Evolutionary conservation across 2,113 vertebrate species (phyloP).

Genomic region (Saccopteryx leptura): DNA sequence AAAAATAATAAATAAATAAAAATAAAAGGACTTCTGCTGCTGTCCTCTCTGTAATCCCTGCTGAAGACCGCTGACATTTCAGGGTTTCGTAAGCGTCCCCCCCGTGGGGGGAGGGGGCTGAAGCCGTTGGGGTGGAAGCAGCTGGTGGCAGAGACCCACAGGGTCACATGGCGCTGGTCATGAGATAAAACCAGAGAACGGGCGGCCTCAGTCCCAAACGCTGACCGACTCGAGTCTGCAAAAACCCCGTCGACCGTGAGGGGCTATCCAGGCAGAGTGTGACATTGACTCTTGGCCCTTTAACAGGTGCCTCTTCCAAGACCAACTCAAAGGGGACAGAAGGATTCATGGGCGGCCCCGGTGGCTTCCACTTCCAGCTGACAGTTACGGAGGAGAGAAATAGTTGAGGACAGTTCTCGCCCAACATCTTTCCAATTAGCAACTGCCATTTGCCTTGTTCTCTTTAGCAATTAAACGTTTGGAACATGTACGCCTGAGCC

Average conservation of each 20-base stretch:
- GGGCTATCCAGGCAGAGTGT: rapidly evolving
- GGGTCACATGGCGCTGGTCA: rapidly evolving
- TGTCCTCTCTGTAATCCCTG: neutral
- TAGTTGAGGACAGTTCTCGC: neutral
- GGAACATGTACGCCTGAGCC: neutral
- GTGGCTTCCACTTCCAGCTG: rapidly evolving
- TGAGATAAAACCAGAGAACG: rapidly evolving
- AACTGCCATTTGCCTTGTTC: neutral
- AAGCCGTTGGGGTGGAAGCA: rapidly evolving
- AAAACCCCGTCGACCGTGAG: rapidly evolving
- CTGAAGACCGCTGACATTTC: rapidly evolving
- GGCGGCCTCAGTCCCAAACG: rapidly evolving
- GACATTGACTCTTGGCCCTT: neutral
- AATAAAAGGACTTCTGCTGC: neutral
- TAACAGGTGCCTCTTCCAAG: rapidly evolving
- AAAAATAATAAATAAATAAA: too few relatives aligned
- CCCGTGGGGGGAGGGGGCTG: too few relatives aligned
- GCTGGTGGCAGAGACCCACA: rapidly evolving
- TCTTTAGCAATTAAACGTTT: neutral
- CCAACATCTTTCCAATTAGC: neutral
- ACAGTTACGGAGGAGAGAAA: too few relatives aligned
- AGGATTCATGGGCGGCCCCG: rapidly evolving
- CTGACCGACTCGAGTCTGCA: rapidly evolving
- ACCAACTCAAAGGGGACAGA: too few relatives aligned
- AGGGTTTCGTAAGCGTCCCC: too few relatives aligned